phyloP scores from a whole-genome alignment of 1,140 invertebrate genomes.

The Dendrolimus kikuchii region DNA sequence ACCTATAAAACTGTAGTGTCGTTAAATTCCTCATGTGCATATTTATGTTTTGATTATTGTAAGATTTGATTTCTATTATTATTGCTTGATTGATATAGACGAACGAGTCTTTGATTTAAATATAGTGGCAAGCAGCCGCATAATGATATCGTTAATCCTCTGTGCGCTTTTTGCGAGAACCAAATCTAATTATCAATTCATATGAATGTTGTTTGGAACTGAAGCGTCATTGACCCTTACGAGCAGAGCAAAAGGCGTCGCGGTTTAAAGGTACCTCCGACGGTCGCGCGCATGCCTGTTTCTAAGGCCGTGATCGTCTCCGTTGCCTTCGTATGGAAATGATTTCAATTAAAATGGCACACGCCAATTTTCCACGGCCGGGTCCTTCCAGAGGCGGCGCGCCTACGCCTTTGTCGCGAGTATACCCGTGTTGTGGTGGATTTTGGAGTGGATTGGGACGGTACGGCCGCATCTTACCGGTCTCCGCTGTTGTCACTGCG shows the following conservation, averaged over 20 bases:
- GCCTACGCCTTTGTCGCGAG: too few relatives aligned
- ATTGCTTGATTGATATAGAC: too few relatives aligned
- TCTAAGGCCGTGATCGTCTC: slow-evolving; percentile 50
- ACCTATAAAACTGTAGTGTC: too few relatives aligned
- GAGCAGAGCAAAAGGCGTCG: slow-evolving; percentile 46
- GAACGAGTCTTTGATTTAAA: too few relatives aligned
- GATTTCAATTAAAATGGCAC: slow-evolving; percentile 57
- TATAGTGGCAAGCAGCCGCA: too few relatives aligned
- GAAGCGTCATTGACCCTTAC: slow-evolving; percentile 50
- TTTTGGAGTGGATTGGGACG: slow-evolving; percentile 26
- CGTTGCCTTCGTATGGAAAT: slow-evolving; percentile 43
- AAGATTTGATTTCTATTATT: too few relatives aligned
- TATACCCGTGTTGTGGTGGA: slow-evolving; percentile 6
- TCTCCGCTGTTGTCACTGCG: slow-evolving; percentile 65
- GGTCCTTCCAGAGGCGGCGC: not conserved
- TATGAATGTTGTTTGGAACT: slow-evolving; percentile 38
- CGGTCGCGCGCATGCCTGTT: slow-evolving; percentile 61
- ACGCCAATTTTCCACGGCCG: slow-evolving; percentile 12
- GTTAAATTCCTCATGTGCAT: too few relatives aligned
- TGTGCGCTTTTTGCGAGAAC: not conserved
- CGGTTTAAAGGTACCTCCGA: slow-evolving; percentile 47
- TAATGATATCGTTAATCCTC: too few relatives aligned
- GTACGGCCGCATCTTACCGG: slow-evolving; percentile 59
- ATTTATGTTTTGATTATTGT: too few relatives aligned
- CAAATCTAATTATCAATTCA: slow-evolving; percentile 17